phyloP scores from a whole-genome alignment of 1,140 invertebrate species.

The Meteorus sp. region DNA sequence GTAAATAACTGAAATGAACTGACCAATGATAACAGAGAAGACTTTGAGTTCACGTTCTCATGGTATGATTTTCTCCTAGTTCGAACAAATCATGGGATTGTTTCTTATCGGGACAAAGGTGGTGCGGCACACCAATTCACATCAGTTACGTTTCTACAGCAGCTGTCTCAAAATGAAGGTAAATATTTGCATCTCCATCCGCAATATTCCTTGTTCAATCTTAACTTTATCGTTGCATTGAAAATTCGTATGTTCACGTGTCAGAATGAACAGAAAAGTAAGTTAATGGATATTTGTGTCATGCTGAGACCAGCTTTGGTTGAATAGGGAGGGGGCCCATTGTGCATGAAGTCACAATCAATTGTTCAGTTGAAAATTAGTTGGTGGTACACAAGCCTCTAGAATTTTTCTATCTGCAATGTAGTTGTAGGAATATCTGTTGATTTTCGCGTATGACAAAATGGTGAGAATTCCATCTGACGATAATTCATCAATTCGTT shows the following conservation, averaged over 20 bases:
- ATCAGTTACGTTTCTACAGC: constrained; percentile 43
- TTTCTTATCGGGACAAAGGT: constrained; percentile 45
- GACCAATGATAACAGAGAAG: neutral
- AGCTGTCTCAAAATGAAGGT: constrained; percentile 51
- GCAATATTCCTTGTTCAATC: neutral
- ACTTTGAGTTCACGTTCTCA: neutral
- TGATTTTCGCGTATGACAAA: too few relatives aligned
- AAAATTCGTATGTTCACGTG: constrained; percentile 3
- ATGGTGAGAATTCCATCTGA: too few relatives aligned
- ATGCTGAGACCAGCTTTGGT: too few relatives aligned
- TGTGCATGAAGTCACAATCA: too few relatives aligned
- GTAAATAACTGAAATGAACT: too few relatives aligned
- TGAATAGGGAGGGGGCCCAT: too few relatives aligned
- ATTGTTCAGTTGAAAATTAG: too few relatives aligned
- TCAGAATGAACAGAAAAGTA: neutral
- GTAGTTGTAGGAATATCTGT: too few relatives aligned
- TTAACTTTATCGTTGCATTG: neutral
- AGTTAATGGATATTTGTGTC: too few relatives aligned
- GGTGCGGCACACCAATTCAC: constrained; percentile 39
- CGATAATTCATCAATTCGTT: too few relatives aligned
- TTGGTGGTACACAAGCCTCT: too few relatives aligned
- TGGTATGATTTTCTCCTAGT: neutral
- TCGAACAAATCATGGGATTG: constrained; percentile 50
- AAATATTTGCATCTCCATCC: constrained; percentile 28
- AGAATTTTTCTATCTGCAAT: too few relatives aligned